phyloP scores from a whole-genome alignment of 2,888 invertebrate species.

The Aromia moschata region DNA sequence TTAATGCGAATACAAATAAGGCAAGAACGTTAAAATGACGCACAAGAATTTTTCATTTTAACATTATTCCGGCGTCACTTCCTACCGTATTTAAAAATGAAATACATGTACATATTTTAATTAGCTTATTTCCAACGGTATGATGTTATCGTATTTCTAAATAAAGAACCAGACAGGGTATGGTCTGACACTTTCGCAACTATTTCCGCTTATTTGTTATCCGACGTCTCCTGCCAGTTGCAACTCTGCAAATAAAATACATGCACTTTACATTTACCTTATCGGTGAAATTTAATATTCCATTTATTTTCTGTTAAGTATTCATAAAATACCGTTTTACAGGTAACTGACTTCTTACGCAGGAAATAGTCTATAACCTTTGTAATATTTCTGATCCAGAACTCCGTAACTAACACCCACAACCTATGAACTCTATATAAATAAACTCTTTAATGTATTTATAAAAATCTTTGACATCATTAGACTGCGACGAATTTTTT shows the following conservation, averaged over 20 bases:
- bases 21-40: neutral
- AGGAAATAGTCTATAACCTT: too few relatives aligned
- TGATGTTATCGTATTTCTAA: slow-evolving; percentile 40
- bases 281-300: slow-evolving; percentile 35
- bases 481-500: too few relatives aligned
- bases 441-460: too few relatives aligned
- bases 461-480: too few relatives aligned
- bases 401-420: too few relatives aligned
- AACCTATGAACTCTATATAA: too few relatives aligned
- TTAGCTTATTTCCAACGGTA: slow-evolving; percentile 34
- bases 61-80: neutral
- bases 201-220: slow-evolving; percentile 42
- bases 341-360: too few relatives aligned
- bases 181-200: slow-evolving; percentile 42
- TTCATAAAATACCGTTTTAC: neutral
- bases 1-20: neutral
- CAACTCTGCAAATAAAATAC: slow-evolving; percentile 35
- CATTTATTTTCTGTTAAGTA: neutral
- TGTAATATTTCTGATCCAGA: too few relatives aligned
- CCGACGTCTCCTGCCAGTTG: slow-evolving; percentile 34
- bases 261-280: slow-evolving; percentile 48
- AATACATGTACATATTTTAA: slow-evolving; percentile 34
- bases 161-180: slow-evolving; percentile 37
- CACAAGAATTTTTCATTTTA: slow-evolving; percentile 6
- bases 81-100: slow-evolving; percentile 21